A percentile compares a stretch with the other conserved stretches of the same genome.
These are phyloP conservation scores for Colistium nudipinnis DNA, from an alignment of 2,113 vertebrate genomes.

Conservation along the genomic window DNA sequence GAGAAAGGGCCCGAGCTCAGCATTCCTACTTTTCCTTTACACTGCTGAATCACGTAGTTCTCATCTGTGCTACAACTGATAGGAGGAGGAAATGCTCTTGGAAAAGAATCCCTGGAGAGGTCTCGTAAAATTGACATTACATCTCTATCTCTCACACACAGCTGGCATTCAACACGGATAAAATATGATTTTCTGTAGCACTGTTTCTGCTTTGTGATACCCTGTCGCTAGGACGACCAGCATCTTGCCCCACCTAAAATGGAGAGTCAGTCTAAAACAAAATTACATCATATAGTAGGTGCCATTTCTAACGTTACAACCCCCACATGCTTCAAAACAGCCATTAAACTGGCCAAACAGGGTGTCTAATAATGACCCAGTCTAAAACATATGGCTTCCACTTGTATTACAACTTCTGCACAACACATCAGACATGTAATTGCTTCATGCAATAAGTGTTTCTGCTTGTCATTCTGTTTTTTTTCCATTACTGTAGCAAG, in stretches of 20 bases:
- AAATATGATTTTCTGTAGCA: background rate
- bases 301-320: background rate
- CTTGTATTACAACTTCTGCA: background rate
- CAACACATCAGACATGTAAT: background rate
- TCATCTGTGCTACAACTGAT: background rate
- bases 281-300: background rate
- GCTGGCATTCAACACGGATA: background rate
- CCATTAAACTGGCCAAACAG: background rate
- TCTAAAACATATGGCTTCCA: background rate
- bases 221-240: background rate
- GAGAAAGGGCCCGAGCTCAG: constrained; percentile 27
- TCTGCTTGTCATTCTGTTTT: background rate
- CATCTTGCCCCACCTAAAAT: background rate
- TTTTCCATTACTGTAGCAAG: background rate
- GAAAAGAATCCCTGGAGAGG: background rate
- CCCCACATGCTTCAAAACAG: background rate
- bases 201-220: background rate
- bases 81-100: background rate
- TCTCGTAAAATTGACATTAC: background rate
- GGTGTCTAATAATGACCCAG: background rate
- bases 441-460: background rate
- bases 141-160: background rate
- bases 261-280: background rate
- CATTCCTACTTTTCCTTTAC: constrained; percentile 20
- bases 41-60: constrained; percentile 5